Evolutionary conservation across 2,888 invertebrate genomes (phyloP).

Genomic region (Erpobdella octoculata): DNA sequence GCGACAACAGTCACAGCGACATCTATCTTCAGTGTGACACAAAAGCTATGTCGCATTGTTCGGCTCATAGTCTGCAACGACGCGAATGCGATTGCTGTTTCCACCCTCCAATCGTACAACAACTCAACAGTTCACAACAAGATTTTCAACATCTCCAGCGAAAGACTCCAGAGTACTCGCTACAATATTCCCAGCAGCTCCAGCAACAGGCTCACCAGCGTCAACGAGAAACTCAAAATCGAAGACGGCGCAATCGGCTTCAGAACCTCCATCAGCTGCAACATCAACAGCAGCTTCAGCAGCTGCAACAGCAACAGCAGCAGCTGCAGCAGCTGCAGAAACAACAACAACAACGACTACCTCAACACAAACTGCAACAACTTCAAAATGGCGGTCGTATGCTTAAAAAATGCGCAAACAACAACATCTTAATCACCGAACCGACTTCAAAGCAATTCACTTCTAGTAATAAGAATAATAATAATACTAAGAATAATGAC

Average conservation of each 20-base stretch:
- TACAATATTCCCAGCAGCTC: no score
- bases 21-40: no score
- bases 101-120: no score
- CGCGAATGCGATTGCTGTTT: no score
- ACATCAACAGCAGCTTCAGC: background rate
- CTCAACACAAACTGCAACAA: background rate
- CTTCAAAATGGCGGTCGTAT: background rate
- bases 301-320: conserved; percentile 3
- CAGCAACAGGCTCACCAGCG: no score
- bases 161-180: no score
- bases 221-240: no score
- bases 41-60: no score
- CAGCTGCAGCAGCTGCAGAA: background rate
- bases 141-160: no score
- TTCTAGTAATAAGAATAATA: background rate
- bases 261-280: background rate
- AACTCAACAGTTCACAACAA: no score
- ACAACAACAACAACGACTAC: background rate
- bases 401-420: background rate
- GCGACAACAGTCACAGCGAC: no score
- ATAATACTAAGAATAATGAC: background rate
- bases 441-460: background rate
- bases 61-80: no score
- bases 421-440: background rate
- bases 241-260: background rate